A percentile compares a stretch with the other conserved stretches of the same genome.
Conservation (phyloP, 2,888 invertebrate genomes). For the Drosophila ochracea region DNA sequence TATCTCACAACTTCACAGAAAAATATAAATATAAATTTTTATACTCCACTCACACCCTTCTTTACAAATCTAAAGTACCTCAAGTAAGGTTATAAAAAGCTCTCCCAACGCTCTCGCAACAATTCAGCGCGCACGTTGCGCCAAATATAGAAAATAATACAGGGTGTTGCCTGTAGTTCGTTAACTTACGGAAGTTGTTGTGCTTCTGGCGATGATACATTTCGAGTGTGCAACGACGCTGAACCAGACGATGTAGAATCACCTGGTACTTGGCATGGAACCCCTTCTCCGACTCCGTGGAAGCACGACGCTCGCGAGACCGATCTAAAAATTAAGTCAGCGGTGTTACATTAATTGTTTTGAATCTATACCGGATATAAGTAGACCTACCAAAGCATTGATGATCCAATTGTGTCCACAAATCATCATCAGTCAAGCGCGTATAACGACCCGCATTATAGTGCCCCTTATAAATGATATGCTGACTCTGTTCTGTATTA, state of each 20-base stretch:
- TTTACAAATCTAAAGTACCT: neutral
- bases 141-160: constrained; percentile 73
- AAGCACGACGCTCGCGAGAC: constrained; percentile 86
- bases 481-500: constrained; percentile 79
- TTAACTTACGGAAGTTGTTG: constrained; percentile 92
- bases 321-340: constrained; percentile 72
- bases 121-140: constrained; percentile 63
- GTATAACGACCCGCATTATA: constrained; percentile 91
- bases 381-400: constrained; percentile 80
- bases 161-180: constrained; percentile 40
- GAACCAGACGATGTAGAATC: constrained; percentile 94
- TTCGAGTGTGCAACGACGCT: constrained; percentile 95
- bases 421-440: constrained; percentile 90
- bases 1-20: neutral
- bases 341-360: neutral
- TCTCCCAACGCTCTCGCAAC: constrained; percentile 46
- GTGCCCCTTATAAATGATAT: constrained; percentile 91
- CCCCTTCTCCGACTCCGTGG: constrained; percentile 93
- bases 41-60: neutral
- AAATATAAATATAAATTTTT: neutral
- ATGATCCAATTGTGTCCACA: constrained; percentile 87
- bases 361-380: accelerated
- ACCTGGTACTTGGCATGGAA: constrained; percentile 94
- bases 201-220: constrained; percentile 94
- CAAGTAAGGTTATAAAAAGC: constrained; percentile 16